These are phyloP conservation scores for Heliconius hortense DNA, from an alignment of 2,888 invertebrate genomes.

Conservation along the genomic window DNA sequence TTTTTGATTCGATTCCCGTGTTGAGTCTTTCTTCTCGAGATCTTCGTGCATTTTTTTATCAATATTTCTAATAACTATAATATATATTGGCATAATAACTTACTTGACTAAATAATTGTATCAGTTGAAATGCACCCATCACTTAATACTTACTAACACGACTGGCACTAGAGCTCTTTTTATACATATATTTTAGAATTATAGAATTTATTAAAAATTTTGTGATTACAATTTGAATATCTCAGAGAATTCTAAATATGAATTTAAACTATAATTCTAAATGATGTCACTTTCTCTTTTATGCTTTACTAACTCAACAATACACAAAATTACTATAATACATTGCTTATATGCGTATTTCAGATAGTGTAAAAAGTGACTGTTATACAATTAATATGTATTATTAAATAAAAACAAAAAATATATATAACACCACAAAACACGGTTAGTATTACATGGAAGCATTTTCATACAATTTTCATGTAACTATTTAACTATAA, in stretches of 20 bases:
- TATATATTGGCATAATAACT: not conserved
- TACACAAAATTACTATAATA: not conserved
- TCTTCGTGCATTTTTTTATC: not conserved
- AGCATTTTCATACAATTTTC: no score
- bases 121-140: constrained; percentile 26
- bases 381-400: no score
- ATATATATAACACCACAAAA: no score
- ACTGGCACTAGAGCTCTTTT: not conserved
- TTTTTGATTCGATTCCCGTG: not conserved
- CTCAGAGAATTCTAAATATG: not conserved
- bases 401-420: no score
- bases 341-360: not conserved
- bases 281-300: not conserved
- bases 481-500: no score
- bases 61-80: not conserved
- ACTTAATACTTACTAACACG: constrained; percentile 6
- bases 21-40: no score
- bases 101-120: not conserved
- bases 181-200: not conserved
- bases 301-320: not conserved
- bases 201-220: not conserved
- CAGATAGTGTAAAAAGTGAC: not conserved
- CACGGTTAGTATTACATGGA: no score
- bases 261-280: not conserved
- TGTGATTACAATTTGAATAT: no score